A percentile compares a stretch with the other conserved stretches of the same genome.
Evolutionary conservation across 2,888 invertebrate genomes (phyloP).

Genomic region (Lissonota sp.): DNA sequence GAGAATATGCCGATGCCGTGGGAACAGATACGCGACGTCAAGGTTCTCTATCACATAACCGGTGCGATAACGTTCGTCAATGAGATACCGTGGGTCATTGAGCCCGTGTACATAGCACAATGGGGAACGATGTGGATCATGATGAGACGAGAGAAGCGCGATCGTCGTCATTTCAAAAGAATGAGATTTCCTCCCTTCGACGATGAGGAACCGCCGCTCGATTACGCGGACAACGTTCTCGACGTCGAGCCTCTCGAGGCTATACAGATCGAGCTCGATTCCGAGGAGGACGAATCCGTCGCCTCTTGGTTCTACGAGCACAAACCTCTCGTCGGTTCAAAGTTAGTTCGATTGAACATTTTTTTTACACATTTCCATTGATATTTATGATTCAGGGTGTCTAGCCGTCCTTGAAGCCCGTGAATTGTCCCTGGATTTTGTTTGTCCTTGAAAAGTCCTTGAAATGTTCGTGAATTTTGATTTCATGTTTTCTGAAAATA

Average conservation of each 20-base stretch:
- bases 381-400: too few species aligned
- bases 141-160: conserved; percentile 99
- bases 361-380: too few species aligned
- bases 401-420: too few species aligned
- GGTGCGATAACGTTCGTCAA: conserved; percentile 99
- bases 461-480: too few species aligned
- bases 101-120: conserved; percentile 99
- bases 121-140: conserved; percentile 99
- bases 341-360: conserved; percentile 86
- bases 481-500: too few species aligned
- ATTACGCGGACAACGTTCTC: conserved; percentile 99
- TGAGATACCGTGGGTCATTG: conserved; percentile 99
- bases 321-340: conserved; percentile 96
- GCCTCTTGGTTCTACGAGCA: conserved; percentile 99
- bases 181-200: conserved; percentile 99
- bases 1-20: conserved; percentile 99
- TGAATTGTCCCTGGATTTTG: too few species aligned
- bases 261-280: conserved; percentile 98
- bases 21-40: conserved; percentile 99
- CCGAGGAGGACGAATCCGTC: conserved; percentile 96
- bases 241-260: conserved; percentile 99
- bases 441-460: too few species aligned
- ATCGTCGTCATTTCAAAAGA: conserved; percentile 98
- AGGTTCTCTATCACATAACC: conserved; percentile 98
- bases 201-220: conserved; percentile 99